Percentiles rank a stretch among this genome's conserved stretches.
These are phyloP conservation scores for Crenichthys baileyi DNA, from an alignment of 2,797 vertebrate species.

Conservation along the genomic window DNA sequence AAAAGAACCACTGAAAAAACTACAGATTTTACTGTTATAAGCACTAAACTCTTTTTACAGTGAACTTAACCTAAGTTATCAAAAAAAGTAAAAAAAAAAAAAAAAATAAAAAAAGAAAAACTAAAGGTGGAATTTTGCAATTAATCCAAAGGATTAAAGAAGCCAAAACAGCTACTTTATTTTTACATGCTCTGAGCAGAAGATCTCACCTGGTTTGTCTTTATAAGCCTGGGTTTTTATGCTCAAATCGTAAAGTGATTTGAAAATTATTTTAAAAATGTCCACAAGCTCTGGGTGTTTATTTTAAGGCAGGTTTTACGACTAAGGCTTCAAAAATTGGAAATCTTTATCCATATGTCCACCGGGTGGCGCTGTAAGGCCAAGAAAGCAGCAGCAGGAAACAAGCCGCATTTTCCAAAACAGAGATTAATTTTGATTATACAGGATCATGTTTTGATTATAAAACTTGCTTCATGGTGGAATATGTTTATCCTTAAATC, in stretches of 20 bases:
- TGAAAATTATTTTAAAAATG: background rate
- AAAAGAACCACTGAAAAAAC: too few species aligned
- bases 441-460: background rate
- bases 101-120: too few species aligned
- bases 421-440: background rate
- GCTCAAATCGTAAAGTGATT: too few species aligned
- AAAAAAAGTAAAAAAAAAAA: too few species aligned
- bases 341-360: slow-evolving; percentile 19
- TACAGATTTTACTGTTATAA: background rate
- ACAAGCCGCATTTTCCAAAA: background rate
- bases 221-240: too few species aligned
- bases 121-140: too few species aligned
- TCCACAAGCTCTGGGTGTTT: background rate
- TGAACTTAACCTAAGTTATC: background rate
- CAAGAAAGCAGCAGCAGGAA: slow-evolving; percentile 46
- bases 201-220: background rate
- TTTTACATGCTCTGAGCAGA: too few species aligned
- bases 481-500: background rate
- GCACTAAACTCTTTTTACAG: background rate
- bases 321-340: background rate
- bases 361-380: slow-evolving; percentile 79
- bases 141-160: too few species aligned
- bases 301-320: background rate
- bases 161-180: too few species aligned
- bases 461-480: background rate